Evolutionary conservation across 2,797 vertebrate genomes (phyloP).

Genomic region (Macropus fuliginosus): DNA sequence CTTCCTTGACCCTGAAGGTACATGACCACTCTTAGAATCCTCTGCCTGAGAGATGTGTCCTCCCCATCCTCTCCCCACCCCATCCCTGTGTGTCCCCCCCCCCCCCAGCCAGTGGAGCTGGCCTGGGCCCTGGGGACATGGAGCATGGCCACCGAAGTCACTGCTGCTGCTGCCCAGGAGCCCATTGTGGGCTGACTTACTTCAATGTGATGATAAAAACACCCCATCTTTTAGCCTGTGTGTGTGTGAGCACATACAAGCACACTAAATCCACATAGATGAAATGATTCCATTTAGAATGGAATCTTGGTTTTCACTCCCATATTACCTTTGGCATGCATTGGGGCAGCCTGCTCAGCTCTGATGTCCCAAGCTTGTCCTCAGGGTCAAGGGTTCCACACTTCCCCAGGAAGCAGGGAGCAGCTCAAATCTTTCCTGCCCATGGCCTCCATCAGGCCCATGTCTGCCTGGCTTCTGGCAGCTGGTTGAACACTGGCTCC

Average conservation of each 20-base stretch:
- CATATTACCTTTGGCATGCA: not conserved
- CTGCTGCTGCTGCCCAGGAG: not conserved
- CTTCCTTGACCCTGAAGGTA: not conserved
- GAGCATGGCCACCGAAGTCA: not conserved
- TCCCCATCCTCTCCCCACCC: too few relatives aligned
- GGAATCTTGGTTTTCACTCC: not conserved
- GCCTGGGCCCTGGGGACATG: not conserved
- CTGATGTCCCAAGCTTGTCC: not conserved
- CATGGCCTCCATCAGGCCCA: not conserved
- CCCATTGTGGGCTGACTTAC: not conserved
- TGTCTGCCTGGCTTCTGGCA: not conserved
- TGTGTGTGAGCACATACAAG: too few relatives aligned
- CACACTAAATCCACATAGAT: too few relatives aligned
- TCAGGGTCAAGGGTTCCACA: not conserved
- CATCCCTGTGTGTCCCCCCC: fast-evolving
- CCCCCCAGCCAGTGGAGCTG: not conserved
- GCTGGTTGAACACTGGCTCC: not conserved
- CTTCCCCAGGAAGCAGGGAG: not conserved
- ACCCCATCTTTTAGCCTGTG: not conserved
- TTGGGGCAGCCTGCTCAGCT: not conserved
- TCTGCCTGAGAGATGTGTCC: too few relatives aligned
- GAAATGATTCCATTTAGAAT: not conserved
- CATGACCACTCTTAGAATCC: too few relatives aligned
- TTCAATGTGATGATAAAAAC: not conserved
- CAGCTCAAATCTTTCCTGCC: not conserved